Conservation (phyloP, 2,797 vertebrate species). For the Morelia viridis region DNA sequence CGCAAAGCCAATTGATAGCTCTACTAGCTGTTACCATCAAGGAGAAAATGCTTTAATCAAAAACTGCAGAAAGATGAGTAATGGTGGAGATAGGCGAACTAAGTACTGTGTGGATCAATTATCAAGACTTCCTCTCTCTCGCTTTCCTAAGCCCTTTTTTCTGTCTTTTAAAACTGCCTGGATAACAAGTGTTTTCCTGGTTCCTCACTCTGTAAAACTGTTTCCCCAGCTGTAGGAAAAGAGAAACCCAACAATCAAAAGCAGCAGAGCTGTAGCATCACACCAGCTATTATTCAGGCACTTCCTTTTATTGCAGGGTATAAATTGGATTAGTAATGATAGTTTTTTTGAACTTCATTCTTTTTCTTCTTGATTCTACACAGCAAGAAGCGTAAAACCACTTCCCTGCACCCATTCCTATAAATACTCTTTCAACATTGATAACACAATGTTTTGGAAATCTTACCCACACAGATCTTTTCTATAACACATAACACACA, state of each 20-base stretch:
- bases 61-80: neutral
- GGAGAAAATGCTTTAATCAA: too few relatives aligned
- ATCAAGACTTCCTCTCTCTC: neutral
- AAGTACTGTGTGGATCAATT: neutral
- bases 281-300: neutral
- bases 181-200: neutral
- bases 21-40: neutral
- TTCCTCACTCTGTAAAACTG: neutral
- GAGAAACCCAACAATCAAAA: neutral
- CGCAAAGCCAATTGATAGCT: neutral
- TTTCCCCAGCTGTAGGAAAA: slow-evolving; percentile 7
- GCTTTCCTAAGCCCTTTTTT: neutral
- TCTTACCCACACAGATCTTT: neutral
- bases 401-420: neutral
- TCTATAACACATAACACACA: neutral
- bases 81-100: neutral
- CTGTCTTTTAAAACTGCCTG: neutral
- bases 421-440: neutral
- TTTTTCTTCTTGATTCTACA: neutral
- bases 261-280: neutral
- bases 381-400: neutral
- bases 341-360: slow-evolving; percentile 14
- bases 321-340: slow-evolving; percentile 21
- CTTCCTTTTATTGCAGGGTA: slow-evolving; percentile 3
- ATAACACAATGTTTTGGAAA: neutral